phyloP scores from a whole-genome alignment of 2,797 vertebrate genomes.

The Malacoraja senta region DNA sequence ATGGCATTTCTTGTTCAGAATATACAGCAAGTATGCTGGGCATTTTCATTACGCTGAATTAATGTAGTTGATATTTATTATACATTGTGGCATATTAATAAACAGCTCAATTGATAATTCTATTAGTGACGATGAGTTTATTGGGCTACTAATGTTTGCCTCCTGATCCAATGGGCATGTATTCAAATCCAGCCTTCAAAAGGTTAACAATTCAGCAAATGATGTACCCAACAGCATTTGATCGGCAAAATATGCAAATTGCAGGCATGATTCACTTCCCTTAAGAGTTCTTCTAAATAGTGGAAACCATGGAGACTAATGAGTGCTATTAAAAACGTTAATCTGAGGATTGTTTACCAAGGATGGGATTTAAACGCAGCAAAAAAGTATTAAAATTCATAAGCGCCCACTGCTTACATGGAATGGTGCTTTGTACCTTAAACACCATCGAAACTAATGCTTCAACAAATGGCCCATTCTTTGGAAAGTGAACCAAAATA shows the following conservation, averaged over 20 bases:
- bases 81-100: neutral
- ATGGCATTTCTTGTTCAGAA: neutral
- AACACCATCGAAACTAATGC: neutral
- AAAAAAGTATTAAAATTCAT: slow-evolving; percentile 28
- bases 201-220: neutral
- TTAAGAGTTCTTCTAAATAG: slow-evolving; percentile 14
- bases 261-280: neutral
- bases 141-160: neutral
- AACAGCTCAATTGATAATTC: neutral
- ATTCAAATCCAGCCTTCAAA: neutral
- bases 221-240: neutral
- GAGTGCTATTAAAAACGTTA: slow-evolving; percentile 28
- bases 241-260: slow-evolving; percentile 22
- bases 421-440: neutral
- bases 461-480: neutral
- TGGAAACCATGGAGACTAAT: slow-evolving; percentile 37
- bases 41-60: neutral
- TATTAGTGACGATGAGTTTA: neutral
- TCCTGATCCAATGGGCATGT: neutral
- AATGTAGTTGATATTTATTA: neutral
- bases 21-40: neutral
- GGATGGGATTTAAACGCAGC: neutral
- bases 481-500: too few species aligned
- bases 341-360: slow-evolving; percentile 2
- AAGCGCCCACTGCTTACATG: neutral